Conservation (phyloP, 2,113 vertebrate genomes). For the Steatornis caripensis region DNA sequence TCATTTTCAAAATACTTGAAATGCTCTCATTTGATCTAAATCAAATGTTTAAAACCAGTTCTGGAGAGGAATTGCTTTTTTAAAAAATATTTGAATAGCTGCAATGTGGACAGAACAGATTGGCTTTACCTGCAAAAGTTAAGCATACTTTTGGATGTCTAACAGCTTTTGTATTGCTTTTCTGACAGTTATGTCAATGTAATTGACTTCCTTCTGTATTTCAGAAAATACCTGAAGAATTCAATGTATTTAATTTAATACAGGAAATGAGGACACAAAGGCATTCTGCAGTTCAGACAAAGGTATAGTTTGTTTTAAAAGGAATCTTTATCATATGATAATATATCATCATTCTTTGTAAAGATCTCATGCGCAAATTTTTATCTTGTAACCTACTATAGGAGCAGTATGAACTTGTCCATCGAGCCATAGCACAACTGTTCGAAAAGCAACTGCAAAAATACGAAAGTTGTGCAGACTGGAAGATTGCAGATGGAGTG, state of each 20-base stretch:
- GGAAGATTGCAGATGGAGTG: slow-evolving; percentile 87
- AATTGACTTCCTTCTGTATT: slow-evolving; percentile 20
- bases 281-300: slow-evolving; percentile 98
- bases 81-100: neutral
- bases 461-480: slow-evolving; percentile 82
- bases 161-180: neutral
- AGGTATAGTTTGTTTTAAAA: slow-evolving; percentile 73
- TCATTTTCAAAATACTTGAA: neutral
- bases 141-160: neutral
- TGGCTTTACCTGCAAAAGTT: neutral
- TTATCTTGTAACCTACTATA: slow-evolving; percentile 15
- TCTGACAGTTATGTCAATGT: neutral
- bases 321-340: neutral
- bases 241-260: slow-evolving; percentile 95
- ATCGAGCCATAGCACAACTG: slow-evolving; percentile 92
- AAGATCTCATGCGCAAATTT: neutral
- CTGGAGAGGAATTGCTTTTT: neutral
- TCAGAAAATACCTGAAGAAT: slow-evolving; percentile 98
- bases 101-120: neutral
- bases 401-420: slow-evolving; percentile 98
- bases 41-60: neutral
- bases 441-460: slow-evolving; percentile 91
- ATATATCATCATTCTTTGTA: neutral
- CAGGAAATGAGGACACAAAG: slow-evolving; percentile 99
- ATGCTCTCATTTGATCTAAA: neutral